These are phyloP conservation scores for Cotesia typhae DNA, from an alignment of 1,140 invertebrate species.

Conservation along the genomic window DNA sequence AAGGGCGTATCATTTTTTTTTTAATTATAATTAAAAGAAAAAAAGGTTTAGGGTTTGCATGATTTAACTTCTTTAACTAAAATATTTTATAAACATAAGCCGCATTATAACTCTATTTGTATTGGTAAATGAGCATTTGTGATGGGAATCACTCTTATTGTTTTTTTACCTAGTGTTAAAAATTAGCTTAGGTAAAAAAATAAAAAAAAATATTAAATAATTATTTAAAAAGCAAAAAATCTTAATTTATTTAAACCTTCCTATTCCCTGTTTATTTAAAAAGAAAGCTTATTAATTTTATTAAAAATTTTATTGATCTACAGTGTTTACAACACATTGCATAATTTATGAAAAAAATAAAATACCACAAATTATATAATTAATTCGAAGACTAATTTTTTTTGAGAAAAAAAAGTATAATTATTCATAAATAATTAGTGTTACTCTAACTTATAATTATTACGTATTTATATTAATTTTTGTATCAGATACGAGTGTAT, in stretches of 20 bases:
- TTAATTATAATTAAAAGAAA: too few species aligned
- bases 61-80: too few species aligned
- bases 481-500: conserved; percentile 9
- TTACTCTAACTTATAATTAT: conserved; percentile 6
- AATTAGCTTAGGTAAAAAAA: conserved; percentile 30
- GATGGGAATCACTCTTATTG: too few species aligned
- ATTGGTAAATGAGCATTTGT: too few species aligned
- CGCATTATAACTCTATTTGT: too few species aligned
- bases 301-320: conserved; percentile 32
- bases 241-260: not conserved
- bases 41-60: too few species aligned
- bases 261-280: not conserved
- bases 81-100: too few species aligned
- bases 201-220: not conserved
- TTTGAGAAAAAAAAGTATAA: too few species aligned
- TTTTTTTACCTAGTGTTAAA: conserved; percentile 53
- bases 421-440: conserved; percentile 7
- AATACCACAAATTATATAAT: conserved; percentile 5
- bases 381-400: not conserved
- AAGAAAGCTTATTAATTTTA: conserved; percentile 4
- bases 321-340: conserved; percentile 18
- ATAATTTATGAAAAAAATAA: conserved; percentile 15
- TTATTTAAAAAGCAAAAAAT: too few species aligned
- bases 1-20: too few species aligned
- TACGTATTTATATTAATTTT: conserved; percentile 21